Conservation (phyloP, 2,888 invertebrate species). For the Choristoneura rosaceana region DNA sequence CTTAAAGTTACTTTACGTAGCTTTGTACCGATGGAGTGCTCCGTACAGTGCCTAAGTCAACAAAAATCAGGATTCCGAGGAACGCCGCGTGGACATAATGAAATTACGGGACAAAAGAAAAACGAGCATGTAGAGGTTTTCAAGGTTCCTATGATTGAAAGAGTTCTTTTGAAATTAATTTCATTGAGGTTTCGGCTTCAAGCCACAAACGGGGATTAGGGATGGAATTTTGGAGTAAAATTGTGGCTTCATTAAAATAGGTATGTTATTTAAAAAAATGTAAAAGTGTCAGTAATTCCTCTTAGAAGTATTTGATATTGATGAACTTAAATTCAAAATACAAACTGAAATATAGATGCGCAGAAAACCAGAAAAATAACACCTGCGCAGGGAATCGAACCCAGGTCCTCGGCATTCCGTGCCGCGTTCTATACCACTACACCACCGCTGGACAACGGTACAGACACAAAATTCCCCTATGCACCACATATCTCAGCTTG, state of each 20-base stretch:
- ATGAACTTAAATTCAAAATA: too few relatives aligned
- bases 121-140: not conserved
- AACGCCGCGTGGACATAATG: not conserved
- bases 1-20: slow-evolving; percentile 12
- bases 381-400: too few relatives aligned
- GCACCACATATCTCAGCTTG: too few relatives aligned
- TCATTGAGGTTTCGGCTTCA: not conserved
- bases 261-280: too few relatives aligned
- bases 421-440: too few relatives aligned
- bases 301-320: too few relatives aligned
- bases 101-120: not conserved
- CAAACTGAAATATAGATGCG: too few relatives aligned
- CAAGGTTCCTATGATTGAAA: not conserved
- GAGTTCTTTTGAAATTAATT: not conserved
- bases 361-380: too few relatives aligned
- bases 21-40: not conserved
- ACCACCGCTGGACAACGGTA: too few relatives aligned
- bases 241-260: not conserved
- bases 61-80: slow-evolving; percentile 14
- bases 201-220: not conserved
- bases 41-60: slow-evolving; percentile 30
- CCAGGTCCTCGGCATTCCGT: too few relatives aligned
- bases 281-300: too few relatives aligned
- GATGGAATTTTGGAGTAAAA: not conserved
- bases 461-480: too few relatives aligned